A percentile compares a stretch with the other conserved stretches of the same genome.
Conservation (phyloP, 2,888 invertebrate species). For the Nephrotoma appendiculata region DNA sequence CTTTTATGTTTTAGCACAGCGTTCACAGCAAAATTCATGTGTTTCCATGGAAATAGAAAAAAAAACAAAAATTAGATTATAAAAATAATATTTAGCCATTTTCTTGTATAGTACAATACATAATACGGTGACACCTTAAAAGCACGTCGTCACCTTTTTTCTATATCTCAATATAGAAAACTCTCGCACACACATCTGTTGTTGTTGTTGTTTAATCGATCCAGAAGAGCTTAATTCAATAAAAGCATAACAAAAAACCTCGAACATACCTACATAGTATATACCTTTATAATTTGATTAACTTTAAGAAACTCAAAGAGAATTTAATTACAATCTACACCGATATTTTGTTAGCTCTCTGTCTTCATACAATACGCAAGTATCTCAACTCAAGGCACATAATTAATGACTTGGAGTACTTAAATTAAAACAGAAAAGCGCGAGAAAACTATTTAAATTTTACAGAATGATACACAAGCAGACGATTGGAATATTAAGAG, state of each 20-base stretch:
- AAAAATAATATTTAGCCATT: background rate
- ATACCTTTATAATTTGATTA: background rate
- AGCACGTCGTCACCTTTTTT: background rate
- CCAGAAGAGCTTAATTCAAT: background rate
- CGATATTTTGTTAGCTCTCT: background rate
- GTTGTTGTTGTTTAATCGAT: background rate
- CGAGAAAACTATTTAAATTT: background rate
- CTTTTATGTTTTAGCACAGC: background rate
- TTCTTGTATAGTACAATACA: background rate
- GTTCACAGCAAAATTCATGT: background rate
- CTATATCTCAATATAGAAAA: background rate
- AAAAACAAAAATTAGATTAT: background rate
- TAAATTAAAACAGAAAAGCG: background rate
- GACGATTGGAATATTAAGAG: background rate
- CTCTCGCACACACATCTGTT: background rate
- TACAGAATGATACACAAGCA: background rate
- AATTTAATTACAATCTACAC: background rate
- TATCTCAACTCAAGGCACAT: background rate
- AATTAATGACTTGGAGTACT: background rate
- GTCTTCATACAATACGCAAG: background rate
- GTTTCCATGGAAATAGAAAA: background rate
- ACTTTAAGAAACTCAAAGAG: background rate
- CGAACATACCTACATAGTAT: background rate
- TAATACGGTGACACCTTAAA: background rate
- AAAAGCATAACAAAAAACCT: background rate